Evolutionary conservation across 2,888 invertebrate species (phyloP), one percentile per base, ranked within the genome.

Genomic region (Kryphioiulus occultus): DNA sequence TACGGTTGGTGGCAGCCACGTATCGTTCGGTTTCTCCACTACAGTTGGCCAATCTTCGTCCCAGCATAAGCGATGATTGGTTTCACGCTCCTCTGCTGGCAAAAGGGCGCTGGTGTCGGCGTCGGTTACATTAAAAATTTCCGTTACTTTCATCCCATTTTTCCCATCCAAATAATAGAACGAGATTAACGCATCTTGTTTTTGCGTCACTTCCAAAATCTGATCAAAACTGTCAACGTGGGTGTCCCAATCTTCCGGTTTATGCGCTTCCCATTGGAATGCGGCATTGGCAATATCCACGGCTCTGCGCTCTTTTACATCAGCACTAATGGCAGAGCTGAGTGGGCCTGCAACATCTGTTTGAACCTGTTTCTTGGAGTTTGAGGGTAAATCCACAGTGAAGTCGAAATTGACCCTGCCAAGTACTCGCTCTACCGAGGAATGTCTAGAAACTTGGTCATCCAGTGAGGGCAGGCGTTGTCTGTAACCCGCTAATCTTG

Each of bases 111-210:
- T 47, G 0, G 42, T 94, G 90, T 96, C 95, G 86, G 95, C 94
- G 90, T 96, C 95, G 0, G 96, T 95, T 91, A 97, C 95, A 92
- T 97, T 96, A 91, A 96, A 97, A 90, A 97, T 97, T 93, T 97
- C 96, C 0, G 96, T 96, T 90, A 97, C 95, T 92, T 96, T 96
- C 90, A 91, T 95, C 93, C 96, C 95, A 92, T 96, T 96, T 90
- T 96, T 95, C 90, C 95, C 95, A 91, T 97, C 97, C 91, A 96
- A 94, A 92, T 97, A 98, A 92, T 98, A 97, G 92, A 96, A 98
- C 0, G 97, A 96, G 93, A 98, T 96, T 12, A 97, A 93, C 0
- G 97, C 96, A 90, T 98, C 98, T 91, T 97, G 96, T 90, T 96
- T 95, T 84, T 95, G 93, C 87, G 97, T 96, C 90, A 96, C 96